Base-by-base conservation (phyloP, 2,797 vertebrate species). In the Pogonophryne albipinna region DNA sequence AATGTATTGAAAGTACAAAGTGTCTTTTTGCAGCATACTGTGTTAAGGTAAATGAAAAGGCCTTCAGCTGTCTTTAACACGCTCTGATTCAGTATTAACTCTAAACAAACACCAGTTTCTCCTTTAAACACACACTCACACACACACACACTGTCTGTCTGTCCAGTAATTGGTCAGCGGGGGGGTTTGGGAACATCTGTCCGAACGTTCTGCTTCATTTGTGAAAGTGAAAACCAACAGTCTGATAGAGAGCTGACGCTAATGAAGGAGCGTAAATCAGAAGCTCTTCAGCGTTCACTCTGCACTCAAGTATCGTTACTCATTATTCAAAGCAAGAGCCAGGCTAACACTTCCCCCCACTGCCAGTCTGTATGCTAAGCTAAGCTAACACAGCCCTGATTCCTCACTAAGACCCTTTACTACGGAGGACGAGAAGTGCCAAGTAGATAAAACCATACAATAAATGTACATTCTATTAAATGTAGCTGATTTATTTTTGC, bases 51-150 rank as follows among this genome's bases (percentile, higher is more conserved):
- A 62, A 84, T 86, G 47, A 87, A 82, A 82, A 68, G 53, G 50
- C 46, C 20, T 19, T 78, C 49, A 69, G 59, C 41, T 46, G 67
- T 84, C 63, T 10, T 85, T 79, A 90, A 86, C 79, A 65, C 69
- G 56, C 83, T 85, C 66, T 77, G 87, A 85, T 88, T 90, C 81
- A 81, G 19, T 74, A 85, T 89, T 88, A 89, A 90, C 87, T 44
- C 77, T 86, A 55, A 89, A 90, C 85, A 87, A 77, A 88, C 85
- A 88, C 0, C 17, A 49, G 58, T 52, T 20, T 38, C 50, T 31
- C 71, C 52, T 57, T 66, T 47, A 75, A 60, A 80, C 77, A 79
- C 70, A 90, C 85, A 87, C 79, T 86, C 85, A 88, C 0, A 80
- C 77, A 79, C 70, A 61, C 59, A 27, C 53, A 4, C 70, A 62